These are phyloP conservation scores for Palythoa heliodiscus DNA, from an alignment of 92 coral and sea anemone species.

Conservation along the genomic window DNA sequence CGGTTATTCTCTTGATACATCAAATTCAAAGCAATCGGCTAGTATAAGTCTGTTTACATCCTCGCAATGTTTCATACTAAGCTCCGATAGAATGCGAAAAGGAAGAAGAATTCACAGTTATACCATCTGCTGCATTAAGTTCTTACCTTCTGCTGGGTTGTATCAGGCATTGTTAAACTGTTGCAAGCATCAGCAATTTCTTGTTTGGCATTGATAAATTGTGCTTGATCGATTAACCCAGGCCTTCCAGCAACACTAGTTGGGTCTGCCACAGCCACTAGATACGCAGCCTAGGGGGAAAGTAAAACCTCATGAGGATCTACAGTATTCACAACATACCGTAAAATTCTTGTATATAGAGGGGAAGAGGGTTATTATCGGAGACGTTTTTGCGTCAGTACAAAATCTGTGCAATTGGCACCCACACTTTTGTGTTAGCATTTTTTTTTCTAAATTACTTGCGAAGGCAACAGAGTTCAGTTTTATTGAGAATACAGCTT, in stretches of 20 bases:
- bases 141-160: conserved; percentile 89
- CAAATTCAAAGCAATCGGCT: too few relatives aligned
- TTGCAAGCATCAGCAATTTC: conserved; percentile 91
- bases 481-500: too few relatives aligned
- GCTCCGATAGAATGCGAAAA: background rate
- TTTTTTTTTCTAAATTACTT: too few relatives aligned
- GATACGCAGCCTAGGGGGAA: conserved; percentile 85
- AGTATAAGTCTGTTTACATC: too few relatives aligned
- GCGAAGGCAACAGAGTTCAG: too few relatives aligned
- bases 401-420: too few relatives aligned
- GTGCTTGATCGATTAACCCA: conserved; percentile 92
- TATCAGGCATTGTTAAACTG: conserved; percentile 84
- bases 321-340: background rate
- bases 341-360: too few relatives aligned
- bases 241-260: conserved; percentile 97
- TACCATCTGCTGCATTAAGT: background rate
- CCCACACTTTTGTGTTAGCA: too few relatives aligned
- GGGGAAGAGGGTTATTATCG: too few relatives aligned
- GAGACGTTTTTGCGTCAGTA: too few relatives aligned
- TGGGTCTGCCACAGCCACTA: conserved; percentile 98
- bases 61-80: too few relatives aligned
- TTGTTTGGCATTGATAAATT: conserved; percentile 90
- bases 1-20: too few relatives aligned
- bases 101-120: background rate
- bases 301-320: background rate